Percentiles rank a stretch among this genome's conserved stretches.
Conservation (phyloP, 2,113 vertebrate genomes). For the Baryphthengus martii region DNA sequence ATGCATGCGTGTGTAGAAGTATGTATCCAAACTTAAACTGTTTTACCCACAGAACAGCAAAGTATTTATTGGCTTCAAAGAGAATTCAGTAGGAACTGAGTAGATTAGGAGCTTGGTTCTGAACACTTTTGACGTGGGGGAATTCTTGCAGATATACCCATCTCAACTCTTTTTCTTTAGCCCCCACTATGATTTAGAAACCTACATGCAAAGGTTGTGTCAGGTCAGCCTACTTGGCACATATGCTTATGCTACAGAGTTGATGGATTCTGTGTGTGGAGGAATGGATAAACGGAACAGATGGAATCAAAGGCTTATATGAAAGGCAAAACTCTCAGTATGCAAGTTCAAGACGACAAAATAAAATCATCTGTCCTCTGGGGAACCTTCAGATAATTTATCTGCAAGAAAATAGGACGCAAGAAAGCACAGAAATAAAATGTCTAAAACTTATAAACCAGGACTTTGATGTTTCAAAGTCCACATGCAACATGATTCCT, state of each 20-base stretch:
- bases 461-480: background rate
- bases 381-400: no score
- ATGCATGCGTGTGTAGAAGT: background rate
- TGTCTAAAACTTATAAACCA: background rate
- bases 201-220: background rate
- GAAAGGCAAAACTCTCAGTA: background rate
- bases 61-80: background rate
- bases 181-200: background rate
- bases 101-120: background rate
- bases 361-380: background rate
- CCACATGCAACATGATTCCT: background rate
- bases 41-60: background rate
- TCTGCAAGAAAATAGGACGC: background rate
- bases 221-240: background rate
- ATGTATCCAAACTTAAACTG: background rate
- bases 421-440: background rate
- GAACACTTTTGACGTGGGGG: background rate
- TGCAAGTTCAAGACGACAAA: background rate
- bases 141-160: background rate
- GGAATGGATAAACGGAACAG: background rate
- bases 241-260: background rate
- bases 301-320: background rate
- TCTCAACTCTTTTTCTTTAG: background rate
- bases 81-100: background rate
- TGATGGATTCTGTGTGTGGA: background rate